Evolutionary conservation across 2,797 vertebrate genomes (phyloP), one percentile per base, ranked within the genome.

Genomic region (Pseudochromis fuscus): DNA sequence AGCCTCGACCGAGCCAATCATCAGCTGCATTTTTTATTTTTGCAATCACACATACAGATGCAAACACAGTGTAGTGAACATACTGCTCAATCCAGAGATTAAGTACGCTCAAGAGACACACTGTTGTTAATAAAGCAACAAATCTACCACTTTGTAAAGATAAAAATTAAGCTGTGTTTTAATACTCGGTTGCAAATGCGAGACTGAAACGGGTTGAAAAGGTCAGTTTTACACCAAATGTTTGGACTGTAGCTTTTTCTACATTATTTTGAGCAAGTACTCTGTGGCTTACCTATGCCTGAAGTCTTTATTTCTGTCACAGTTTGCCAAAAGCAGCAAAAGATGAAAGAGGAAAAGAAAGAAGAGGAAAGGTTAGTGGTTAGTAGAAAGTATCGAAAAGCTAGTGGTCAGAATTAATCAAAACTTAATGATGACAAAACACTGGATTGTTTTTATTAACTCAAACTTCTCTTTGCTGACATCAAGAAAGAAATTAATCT

Each of bases 231-330:
- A 46, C 24, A 59, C 48, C 19, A 60, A 44, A 27, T 59, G 42
- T 62, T 5, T 40, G 30, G 38, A 35, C 55, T 58, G 42, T 16
- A 60, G 1, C 38, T 12, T 58, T 55, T 60, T 60, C 12, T 42
- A 4, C 35, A 30, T 42, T 51, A 7, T 40, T 65, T 74, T 27
- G 24, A 62, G 67, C 75, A 75, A 72, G 83, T 21, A 59, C 45
- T 25, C 13, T 52, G 21, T 79, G 90, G 82, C 97, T 99, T 99
- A 99, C 98, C 98, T 99, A 95, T 99, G 97, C 95, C 97, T 97
- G 97, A 97, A 98, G 96, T 99, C 98, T 97, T 99, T 99, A 96
- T 99, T 99, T 97, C 98, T 99, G 96, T 96, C 92, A 95, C 91
- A 91, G 94, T 87, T 78, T 93, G 93, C 90, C 92, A 94, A 82